phyloP scores from a whole-genome alignment of 2,797 vertebrate genomes.

The Rhinella marina region DNA sequence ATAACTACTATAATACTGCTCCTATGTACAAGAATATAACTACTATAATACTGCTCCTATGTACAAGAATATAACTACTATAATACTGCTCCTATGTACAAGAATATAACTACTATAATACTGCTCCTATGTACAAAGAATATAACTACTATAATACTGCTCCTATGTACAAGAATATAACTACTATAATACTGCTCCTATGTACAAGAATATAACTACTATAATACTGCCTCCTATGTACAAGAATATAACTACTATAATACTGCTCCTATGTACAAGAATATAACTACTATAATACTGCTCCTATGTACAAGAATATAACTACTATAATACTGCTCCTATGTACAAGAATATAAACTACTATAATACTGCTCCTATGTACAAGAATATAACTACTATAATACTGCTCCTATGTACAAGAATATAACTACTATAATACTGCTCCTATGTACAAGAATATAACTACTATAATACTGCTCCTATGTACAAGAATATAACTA shows the following conservation, averaged over 20 bases:
- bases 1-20: not conserved
- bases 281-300: not conserved
- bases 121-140: too few species aligned
- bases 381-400: slow-evolving; percentile 18
- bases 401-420: not conserved
- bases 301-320: not conserved
- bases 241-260: slow-evolving; percentile 9
- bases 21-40: not conserved
- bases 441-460: not conserved
- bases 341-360: slow-evolving; percentile 10
- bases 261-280: not conserved
- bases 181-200: not conserved
- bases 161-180: not conserved
- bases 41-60: not conserved
- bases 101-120: slow-evolving; percentile 4
- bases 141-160: not conserved
- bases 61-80: slow-evolving; percentile 1
- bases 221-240: not conserved
- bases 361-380: slow-evolving; percentile 7
- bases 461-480: not conserved
- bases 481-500: not conserved
- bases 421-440: slow-evolving; percentile 9
- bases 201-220: slow-evolving; percentile 6
- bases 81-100: not conserved
- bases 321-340: not conserved